Percentiles rank a stretch among this genome's conserved stretches.
phyloP scores from a whole-genome alignment of 2,797 vertebrate genomes.

The Toxotes lorentzi region DNA sequence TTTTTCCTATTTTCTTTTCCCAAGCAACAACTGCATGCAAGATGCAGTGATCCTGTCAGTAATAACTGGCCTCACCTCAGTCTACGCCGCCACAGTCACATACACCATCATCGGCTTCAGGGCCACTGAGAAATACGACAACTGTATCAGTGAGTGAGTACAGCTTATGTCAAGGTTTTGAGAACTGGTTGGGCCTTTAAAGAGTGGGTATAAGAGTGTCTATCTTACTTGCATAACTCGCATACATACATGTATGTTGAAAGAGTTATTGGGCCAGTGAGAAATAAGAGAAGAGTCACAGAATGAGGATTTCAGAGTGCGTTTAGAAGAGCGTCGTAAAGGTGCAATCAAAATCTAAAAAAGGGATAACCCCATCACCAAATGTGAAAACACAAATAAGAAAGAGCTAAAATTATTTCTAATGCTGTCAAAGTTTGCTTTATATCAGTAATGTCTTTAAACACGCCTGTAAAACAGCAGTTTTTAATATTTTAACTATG shows the following conservation, averaged over 20 bases:
- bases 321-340: neutral
- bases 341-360: neutral
- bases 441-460: too few species aligned
- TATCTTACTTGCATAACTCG: too few species aligned
- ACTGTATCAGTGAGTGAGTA: constrained; percentile 88
- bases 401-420: too few species aligned
- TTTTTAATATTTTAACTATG: too few species aligned
- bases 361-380: too few species aligned
- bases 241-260: too few species aligned
- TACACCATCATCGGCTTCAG: constrained; percentile 98
- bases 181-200: too few species aligned
- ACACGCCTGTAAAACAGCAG: too few species aligned
- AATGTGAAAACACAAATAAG: too few species aligned
- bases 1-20: neutral
- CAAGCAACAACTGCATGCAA: constrained; percentile 94
- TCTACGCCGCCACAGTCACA: constrained; percentile 92
- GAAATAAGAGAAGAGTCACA: neutral
- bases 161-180: neutral
- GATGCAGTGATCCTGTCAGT: constrained; percentile 91
- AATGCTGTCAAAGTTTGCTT: too few species aligned
- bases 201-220: too few species aligned
- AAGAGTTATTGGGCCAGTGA: too few species aligned
- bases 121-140: constrained; percentile 91
- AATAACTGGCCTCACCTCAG: constrained; percentile 91
- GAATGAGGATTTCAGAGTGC: neutral